phyloP scores from a whole-genome alignment of 2,797 vertebrate genomes.

The Momotus momota region DNA sequence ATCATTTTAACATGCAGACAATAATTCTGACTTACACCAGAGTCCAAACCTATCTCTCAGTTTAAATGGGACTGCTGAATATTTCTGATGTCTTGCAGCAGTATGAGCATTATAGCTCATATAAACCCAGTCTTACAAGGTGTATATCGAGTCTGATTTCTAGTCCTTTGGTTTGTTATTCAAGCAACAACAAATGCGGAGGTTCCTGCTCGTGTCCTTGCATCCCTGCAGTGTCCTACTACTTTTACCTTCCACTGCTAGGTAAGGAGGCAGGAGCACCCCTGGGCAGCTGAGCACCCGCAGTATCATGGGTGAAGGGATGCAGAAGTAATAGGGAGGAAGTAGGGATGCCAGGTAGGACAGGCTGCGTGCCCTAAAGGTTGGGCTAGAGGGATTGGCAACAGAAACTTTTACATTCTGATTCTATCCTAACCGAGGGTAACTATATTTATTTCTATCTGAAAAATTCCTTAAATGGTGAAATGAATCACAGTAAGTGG shows the following conservation, averaged over 20 bases:
- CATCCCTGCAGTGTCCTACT: not conserved
- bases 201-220: not conserved
- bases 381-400: not conserved
- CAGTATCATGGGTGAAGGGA: not conserved
- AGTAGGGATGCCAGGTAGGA: not conserved
- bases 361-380: not conserved
- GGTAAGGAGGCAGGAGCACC: not conserved
- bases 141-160: not conserved
- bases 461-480: not conserved
- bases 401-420: not conserved
- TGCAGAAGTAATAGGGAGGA: not conserved
- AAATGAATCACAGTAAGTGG: not conserved
- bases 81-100: not conserved
- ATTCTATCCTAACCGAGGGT: not conserved
- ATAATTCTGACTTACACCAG: not conserved
- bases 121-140: not conserved
- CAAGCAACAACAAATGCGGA: not conserved
- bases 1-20: not conserved
- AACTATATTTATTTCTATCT: not conserved
- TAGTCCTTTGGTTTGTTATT: not conserved
- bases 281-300: not conserved
- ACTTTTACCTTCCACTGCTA: not conserved
- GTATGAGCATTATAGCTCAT: not conserved
- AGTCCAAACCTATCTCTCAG: not conserved
- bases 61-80: not conserved